Base-by-base conservation (phyloP, 1,140 invertebrate species). In the Drosophila kikkawai region DNA sequence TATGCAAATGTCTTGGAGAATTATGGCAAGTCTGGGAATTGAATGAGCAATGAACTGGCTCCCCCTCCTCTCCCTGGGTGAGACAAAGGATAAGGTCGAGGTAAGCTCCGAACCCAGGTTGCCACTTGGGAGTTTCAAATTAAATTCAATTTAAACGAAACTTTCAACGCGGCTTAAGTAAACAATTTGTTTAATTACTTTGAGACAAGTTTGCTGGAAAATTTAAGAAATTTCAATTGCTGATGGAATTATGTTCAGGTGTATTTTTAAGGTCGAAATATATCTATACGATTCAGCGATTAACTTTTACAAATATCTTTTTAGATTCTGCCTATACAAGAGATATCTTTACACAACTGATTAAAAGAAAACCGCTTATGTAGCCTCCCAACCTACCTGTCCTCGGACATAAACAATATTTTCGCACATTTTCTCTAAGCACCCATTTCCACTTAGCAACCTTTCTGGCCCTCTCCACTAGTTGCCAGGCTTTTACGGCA, bases 391-490 rank as follows among this genome's bases (percentile, higher is more conserved):
- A 26, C 15, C 42, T 22, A 39, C 44, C 34, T 13, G 15, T 17
- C 37, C 37, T 44, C 8, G 65, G 47, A 22, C 51, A 75, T 83
- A 70, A 83, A 80, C 58, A 83, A 83, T 78, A 82, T 70, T 75
- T 83, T 66, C 42, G 37, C 58, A 67, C 77, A 80, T 59, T 76
- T 84, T 36, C 50, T 48, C 55, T 32, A 63, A 85, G 82, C 60
- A 85, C 67, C 82, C 59, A 84, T 80, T 85, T 76, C 73, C 82
- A 84, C 82, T 84, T 85, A 81, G 82, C 67, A 66, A 84, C 82
- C 74, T 85, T 84, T 78, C 44, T 63, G 81, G 64, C 63, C 56
- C 60, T 56, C 41, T 45, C 7, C 26, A 45, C 36, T n/a, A 56
- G 19, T 26, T 7, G 29, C 57, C 4, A 55, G 32, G 63, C 63